Evolutionary conservation across 1,140 invertebrate species (phyloP), one percentile per base, ranked within the genome.

Genomic region (Coenobita brevimanus): DNA sequence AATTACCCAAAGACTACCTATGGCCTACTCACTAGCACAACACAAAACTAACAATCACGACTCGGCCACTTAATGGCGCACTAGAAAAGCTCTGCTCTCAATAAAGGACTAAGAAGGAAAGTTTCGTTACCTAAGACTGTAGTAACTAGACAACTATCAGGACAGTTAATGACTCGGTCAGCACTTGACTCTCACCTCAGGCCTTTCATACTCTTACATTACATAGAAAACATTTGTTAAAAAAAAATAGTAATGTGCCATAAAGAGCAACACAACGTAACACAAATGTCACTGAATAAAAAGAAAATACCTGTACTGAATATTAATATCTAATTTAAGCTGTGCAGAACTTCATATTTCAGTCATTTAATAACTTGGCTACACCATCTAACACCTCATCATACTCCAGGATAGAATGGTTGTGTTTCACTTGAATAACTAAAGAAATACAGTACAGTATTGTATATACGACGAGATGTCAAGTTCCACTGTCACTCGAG

Each of bases 1-100:
- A 86, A 86, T 86, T 86, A 86, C 84, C 84, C 84, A 86, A 86
- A 86, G 75, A 86, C 84, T 86, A 86, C 67, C 84, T 86, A 86
- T 86, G 73, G 78, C 67, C 83, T 86, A 86, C 75, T 67, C 84
- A 86, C 84, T 86, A 86, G 76, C 84, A 86, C 84, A 69, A 86
- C 84, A 86, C 76, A 86, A 86, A 86, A 86, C 84, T 86, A 79
- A 80, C 84, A 79, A 75, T 79, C 71, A 86, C 78, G 84, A 86
- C 84, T 86, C n/a, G n/a, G 60, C 71, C 83, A 73, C 41, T 50
- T 79, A 43, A 62, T 38, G 75, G 76, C 84, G 78, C 84, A 69
- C 84, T 79, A 71, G 76, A 86, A 86, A 86, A 86, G 84, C 84
- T 86, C 84, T 86, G 75, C 75, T 86, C 84, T 80, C 69, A 75